Conservation (phyloP, 1,140 invertebrate species). For the Ptiloglossa arizonensis region DNA sequence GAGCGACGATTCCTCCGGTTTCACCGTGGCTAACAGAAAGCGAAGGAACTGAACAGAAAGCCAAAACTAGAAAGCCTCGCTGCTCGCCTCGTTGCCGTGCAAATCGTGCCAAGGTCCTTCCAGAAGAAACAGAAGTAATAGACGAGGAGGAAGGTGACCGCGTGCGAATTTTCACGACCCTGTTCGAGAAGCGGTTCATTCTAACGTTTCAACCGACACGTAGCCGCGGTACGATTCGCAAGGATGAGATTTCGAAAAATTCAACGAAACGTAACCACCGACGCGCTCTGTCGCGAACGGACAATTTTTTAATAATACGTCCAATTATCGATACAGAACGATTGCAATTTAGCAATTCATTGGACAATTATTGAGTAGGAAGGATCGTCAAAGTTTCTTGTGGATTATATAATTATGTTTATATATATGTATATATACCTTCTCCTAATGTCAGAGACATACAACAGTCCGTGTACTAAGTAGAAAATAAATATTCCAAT, state of each 20-base stretch:
- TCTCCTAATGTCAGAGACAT: too few relatives aligned
- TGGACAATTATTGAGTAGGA: too few relatives aligned
- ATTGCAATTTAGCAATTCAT: too few relatives aligned
- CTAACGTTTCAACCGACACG: neutral
- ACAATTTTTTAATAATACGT: too few relatives aligned
- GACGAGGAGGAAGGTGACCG: slow-evolving; percentile 37
- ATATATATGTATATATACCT: too few relatives aligned
- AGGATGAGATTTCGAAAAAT: neutral
- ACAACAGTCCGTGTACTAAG: too few relatives aligned
- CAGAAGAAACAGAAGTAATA: slow-evolving; percentile 31
- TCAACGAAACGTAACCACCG: too few relatives aligned
- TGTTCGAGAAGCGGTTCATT: slow-evolving; percentile 3
- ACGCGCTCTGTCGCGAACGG: too few relatives aligned
- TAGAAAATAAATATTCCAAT: too few relatives aligned
- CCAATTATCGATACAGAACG: too few relatives aligned
- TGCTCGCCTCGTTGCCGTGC: slow-evolving; percentile 9
- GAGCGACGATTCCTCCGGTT: slow-evolving; percentile 19
- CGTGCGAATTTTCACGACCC: slow-evolving; percentile 56
- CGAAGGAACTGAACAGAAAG: neutral
- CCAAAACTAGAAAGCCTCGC: slow-evolving; percentile 61
- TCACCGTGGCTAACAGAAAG: slow-evolving; percentile 19
- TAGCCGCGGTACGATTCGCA: neutral
- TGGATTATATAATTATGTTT: too few relatives aligned
- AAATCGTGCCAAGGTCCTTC: slow-evolving; percentile 67
- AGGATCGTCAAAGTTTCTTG: too few relatives aligned